Evolutionary conservation across 64 coral and sea anemone species (phyloP).

Genomic region (Astreopora myriophthalma): DNA sequence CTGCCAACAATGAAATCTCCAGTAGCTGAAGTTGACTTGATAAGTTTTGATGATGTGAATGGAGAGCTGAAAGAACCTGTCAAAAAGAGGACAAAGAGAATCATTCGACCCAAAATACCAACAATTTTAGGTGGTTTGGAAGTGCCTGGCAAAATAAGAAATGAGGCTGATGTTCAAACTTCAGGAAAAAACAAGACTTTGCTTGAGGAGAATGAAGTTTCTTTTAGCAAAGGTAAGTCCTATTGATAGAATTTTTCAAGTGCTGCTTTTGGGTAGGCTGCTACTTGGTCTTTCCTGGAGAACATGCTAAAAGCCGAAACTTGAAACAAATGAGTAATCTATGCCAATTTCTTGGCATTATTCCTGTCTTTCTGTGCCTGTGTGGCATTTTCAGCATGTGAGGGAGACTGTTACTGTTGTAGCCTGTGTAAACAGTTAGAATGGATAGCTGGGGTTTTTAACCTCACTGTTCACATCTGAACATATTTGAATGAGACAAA

Average conservation of each 20-base stretch:
- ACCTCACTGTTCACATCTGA: too few species aligned
- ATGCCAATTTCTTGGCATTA: too few species aligned
- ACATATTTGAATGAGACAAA: too few species aligned
- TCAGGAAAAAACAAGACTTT: not conserved
- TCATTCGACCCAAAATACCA: conserved; percentile 85
- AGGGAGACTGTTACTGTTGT: too few species aligned
- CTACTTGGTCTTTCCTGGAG: too few species aligned
- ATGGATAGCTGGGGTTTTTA: too few species aligned
- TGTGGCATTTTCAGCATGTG: too few species aligned
- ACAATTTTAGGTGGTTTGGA: conserved; percentile 70
- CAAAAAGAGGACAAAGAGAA: conserved; percentile 65
- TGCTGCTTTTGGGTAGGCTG: too few species aligned
- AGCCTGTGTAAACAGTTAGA: too few species aligned
- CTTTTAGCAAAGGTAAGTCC: conserved; percentile 35
- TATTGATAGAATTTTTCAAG: not conserved
- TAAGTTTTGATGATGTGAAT: conserved; percentile 62
- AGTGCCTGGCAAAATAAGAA: not conserved
- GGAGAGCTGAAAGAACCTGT: conserved; percentile 31
- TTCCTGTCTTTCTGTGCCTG: too few species aligned
- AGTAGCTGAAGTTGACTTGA: conserved; percentile 48
- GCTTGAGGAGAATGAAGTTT: not conserved
- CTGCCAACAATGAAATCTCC: not conserved
- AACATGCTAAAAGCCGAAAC: too few species aligned
- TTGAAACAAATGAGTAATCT: too few species aligned
- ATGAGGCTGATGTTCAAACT: not conserved